These are phyloP conservation scores for Andrena bicolor DNA, from an alignment of 2,888 invertebrate genomes.

Conservation along the genomic window DNA sequence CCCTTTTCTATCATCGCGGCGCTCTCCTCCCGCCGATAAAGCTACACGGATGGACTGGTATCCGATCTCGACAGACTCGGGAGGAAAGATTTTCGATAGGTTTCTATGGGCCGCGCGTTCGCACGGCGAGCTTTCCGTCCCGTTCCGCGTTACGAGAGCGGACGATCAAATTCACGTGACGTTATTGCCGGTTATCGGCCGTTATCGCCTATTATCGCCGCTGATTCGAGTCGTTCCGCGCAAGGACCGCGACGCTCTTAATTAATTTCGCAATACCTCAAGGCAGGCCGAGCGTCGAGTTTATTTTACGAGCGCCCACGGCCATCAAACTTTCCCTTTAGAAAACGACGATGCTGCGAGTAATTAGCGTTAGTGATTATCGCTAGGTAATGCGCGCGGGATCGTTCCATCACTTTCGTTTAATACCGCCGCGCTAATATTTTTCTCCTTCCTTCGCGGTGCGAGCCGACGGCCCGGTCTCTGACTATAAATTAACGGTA, in stretches of 20 bases:
- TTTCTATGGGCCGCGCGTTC: conserved; percentile 27
- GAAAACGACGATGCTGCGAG: conserved; percentile 51
- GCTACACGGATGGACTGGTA: conserved; percentile 5
- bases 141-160: conserved; percentile 11
- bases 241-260: conserved; percentile 45
- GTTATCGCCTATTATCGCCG: conserved; percentile 39
- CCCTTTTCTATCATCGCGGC: conserved; percentile 31
- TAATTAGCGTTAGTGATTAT: conserved; percentile 60
- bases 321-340: conserved; percentile 52
- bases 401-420: conserved; percentile 55
- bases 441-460: not conserved
- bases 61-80: not conserved
- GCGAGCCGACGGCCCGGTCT: not conserved
- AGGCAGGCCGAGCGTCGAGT: conserved; percentile 21
- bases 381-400: conserved; percentile 37
- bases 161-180: conserved; percentile 47
- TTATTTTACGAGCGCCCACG: conserved; percentile 51
- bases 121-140: not conserved
- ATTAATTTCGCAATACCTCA: conserved; percentile 61
- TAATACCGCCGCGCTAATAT: conserved; percentile 35
- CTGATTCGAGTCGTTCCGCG: conserved; percentile 12
- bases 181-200: conserved; percentile 40
- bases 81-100: conserved; percentile 2
- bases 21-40: conserved; percentile 10
- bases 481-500: conserved; percentile 51